Evolutionary conservation across 1,140 invertebrate species (phyloP).

Genomic region (Capitella teleta): DNA sequence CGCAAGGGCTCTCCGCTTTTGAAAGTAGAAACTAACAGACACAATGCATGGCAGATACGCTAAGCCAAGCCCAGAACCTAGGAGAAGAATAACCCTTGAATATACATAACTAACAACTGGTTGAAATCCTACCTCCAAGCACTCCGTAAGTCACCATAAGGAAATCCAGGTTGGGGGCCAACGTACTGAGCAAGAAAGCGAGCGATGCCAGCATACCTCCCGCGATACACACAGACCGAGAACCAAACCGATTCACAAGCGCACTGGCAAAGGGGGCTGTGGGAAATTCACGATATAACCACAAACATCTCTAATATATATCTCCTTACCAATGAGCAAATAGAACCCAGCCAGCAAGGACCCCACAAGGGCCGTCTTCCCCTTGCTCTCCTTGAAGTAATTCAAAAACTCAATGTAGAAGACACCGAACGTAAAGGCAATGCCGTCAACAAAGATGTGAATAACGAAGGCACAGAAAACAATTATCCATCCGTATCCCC

Average conservation of each 20-base stretch:
- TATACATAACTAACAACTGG: not conserved
- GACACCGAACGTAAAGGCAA: constrained; percentile 85
- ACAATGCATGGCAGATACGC: constrained; percentile 91
- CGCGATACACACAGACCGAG: constrained; percentile 78
- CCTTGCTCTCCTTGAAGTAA: constrained; percentile 67
- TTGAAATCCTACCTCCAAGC: constrained; percentile 62
- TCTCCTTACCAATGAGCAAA: constrained; percentile 27
- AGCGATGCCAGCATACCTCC: constrained; percentile 69
- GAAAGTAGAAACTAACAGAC: constrained; percentile 87
- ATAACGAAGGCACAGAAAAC: constrained; percentile 75
- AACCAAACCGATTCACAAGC: constrained; percentile 90
- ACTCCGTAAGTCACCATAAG: constrained; percentile 91
- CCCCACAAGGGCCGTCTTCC: constrained; percentile 81
- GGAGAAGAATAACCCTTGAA: not conserved
- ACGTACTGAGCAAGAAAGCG: constrained; percentile 70
- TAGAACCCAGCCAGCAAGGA: constrained; percentile 35
- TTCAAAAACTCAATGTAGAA: constrained; percentile 74
- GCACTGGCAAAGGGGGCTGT: constrained; percentile 86
- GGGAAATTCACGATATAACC: constrained; percentile 11
- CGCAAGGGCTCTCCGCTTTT: constrained; percentile 75
- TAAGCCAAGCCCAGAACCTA: constrained; percentile 81
- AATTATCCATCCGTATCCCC: constrained; percentile 65
- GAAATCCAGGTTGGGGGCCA: constrained; percentile 63
- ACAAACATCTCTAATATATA: not conserved
- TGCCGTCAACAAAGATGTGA: constrained; percentile 87